Conservation (phyloP, 1,140 invertebrate species). For the Drosophila sproati region DNA sequence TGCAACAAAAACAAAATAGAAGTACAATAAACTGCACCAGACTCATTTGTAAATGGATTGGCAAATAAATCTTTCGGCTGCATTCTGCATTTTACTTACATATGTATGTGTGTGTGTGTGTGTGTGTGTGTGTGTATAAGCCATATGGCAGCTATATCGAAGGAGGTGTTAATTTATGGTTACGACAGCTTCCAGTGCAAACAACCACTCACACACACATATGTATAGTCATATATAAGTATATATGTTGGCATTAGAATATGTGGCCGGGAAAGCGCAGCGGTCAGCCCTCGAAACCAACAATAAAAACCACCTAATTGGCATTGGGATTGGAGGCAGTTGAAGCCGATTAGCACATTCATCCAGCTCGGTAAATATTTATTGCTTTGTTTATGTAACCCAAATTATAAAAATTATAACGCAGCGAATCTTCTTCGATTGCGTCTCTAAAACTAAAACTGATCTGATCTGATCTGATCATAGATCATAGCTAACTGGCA, state of each 20-base stretch:
- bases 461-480: constrained; percentile 30
- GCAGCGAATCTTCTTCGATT: constrained; percentile 11
- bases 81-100: constrained; percentile 64
- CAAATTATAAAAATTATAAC: constrained; percentile 57
- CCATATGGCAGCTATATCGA: constrained; percentile 64
- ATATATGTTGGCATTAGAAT: constrained; percentile 54
- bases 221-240: no score
- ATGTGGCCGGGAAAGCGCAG: constrained; percentile 9
- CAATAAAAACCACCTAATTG: constrained; percentile 18
- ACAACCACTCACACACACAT: background rate
- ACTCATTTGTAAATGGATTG: constrained; percentile 70
- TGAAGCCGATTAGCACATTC: constrained; percentile 49
- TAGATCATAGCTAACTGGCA: constrained; percentile 35
- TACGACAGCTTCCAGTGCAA: constrained; percentile 57
- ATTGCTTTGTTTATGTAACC: constrained; percentile 75
- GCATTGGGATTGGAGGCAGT: constrained; percentile 6
- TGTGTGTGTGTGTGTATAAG: constrained; percentile 1
- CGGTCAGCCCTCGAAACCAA: constrained; percentile 16
- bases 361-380: constrained; percentile 56
- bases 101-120: no score
- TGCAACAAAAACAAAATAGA: constrained; percentile 19
- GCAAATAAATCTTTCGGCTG: constrained; percentile 71
- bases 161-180: constrained; percentile 76
- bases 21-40: constrained; percentile 41
- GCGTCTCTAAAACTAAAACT: background rate